A percentile compares a stretch with the other conserved stretches of the same genome.
phyloP scores from a whole-genome alignment of 2,113 vertebrate genomes.

The Chiloscyllium plagiosum region DNA sequence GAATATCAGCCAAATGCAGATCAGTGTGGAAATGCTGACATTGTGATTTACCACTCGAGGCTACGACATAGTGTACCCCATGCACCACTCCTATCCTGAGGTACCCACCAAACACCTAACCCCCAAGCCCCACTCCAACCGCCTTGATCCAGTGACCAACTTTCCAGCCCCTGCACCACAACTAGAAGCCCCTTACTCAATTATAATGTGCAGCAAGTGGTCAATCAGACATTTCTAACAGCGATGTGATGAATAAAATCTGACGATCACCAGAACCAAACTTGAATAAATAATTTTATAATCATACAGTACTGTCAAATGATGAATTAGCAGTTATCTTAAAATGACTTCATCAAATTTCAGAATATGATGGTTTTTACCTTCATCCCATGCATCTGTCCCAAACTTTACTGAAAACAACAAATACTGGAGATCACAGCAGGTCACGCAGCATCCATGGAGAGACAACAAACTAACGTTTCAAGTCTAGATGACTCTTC shows the following conservation, averaged over 20 bases:
- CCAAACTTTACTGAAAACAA: not conserved
- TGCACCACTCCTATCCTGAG: not conserved
- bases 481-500: too few species aligned
- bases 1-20: too few species aligned
- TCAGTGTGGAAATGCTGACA: not conserved
- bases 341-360: not conserved
- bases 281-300: not conserved
- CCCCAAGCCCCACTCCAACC: not conserved
- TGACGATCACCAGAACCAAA: not conserved
- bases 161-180: not conserved
- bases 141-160: not conserved
- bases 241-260: not conserved
- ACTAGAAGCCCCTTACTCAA: not conserved
- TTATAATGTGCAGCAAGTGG: not conserved
- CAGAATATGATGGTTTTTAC: not conserved
- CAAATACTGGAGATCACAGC: too few species aligned
- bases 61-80: not conserved
- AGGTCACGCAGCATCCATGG: too few species aligned
- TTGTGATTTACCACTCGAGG: not conserved
- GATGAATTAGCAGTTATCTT: not conserved
- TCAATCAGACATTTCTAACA: not conserved
- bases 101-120: too few species aligned
- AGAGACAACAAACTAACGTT: too few species aligned
- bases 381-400: not conserved
- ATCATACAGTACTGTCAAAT: not conserved